Evolutionary conservation across 1,140 invertebrate species (phyloP).

Genomic region (Drosophila nasuta): DNA sequence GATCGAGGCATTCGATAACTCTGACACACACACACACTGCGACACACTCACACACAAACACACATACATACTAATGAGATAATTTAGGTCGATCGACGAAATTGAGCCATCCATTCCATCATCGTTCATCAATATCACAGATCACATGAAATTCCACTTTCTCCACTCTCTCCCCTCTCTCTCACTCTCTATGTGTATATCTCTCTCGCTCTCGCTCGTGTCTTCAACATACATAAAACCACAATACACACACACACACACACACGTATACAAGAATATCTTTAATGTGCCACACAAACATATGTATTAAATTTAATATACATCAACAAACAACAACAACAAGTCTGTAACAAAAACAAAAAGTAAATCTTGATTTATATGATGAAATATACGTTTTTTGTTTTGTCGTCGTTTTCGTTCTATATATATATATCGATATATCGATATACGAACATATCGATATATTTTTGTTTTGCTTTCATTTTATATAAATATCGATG

Average conservation of each 20-base stretch:
- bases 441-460: too few relatives aligned
- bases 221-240: background rate
- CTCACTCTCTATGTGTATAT: background rate
- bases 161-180: background rate
- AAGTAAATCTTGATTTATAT: background rate
- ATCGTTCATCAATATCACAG: background rate
- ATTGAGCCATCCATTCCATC: too few relatives aligned
- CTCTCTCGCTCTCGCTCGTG: background rate
- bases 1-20: background rate
- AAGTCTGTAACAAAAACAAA: conserved; percentile 1
- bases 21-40: conserved; percentile 5
- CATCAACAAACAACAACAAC: too few relatives aligned
- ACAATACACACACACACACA: background rate
- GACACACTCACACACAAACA: background rate
- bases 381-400: conserved; percentile 7
- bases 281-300: background rate
- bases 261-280: background rate
- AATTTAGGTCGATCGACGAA: too few relatives aligned
- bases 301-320: background rate
- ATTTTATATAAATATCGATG: too few relatives aligned
- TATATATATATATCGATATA: too few relatives aligned
- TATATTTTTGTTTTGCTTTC: conserved; percentile 19
- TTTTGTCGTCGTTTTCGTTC: background rate
- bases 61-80: background rate
- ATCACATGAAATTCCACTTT: background rate